Evolutionary conservation across 2,888 invertebrate genomes (phyloP).

Genomic region (Tetanocera ferruginea): DNA sequence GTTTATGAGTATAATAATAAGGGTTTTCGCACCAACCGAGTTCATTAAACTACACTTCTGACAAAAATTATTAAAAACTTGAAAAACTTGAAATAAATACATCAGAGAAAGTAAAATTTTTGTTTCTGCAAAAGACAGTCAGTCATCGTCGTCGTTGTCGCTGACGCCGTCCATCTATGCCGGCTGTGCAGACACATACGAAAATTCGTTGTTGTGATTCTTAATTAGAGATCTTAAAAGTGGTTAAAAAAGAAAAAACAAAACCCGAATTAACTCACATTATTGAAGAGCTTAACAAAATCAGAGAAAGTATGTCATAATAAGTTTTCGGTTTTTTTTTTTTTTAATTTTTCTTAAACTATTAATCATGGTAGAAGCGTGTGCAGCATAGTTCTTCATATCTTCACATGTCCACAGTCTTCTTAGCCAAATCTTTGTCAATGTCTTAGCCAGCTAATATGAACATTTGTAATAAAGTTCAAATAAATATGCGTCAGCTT

Average conservation of each 20-base stretch:
- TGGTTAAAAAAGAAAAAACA: not conserved
- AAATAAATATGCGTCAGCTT: not conserved
- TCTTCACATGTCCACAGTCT: not conserved
- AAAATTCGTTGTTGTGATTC: not conserved
- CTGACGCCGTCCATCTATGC: not conserved
- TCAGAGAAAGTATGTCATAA: conserved; percentile 36
- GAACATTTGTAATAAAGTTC: not conserved
- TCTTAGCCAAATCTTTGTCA: not conserved
- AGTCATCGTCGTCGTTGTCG: not conserved
- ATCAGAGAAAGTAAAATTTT: conserved; percentile 35
- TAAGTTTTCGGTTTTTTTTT: conserved; percentile 12
- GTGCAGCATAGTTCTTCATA: not conserved
- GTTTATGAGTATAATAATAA: not conserved
- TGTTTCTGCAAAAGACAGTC: not conserved
- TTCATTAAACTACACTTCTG: too few species aligned
- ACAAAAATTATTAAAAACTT: conserved; percentile 1
- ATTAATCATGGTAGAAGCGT: conserved; percentile 16
- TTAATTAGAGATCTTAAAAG: not conserved
- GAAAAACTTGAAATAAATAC: conserved; percentile 22
- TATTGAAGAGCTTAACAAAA: not conserved
- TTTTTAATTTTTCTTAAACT: not conserved
- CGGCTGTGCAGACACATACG: not conserved
- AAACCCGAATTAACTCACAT: not conserved
- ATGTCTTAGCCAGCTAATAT: not conserved
- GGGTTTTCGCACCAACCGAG: conserved; percentile 1